A percentile compares a stretch with the other conserved stretches of the same genome.
phyloP scores from a whole-genome alignment of 2,797 vertebrate species.

The Sebastes miniatus region DNA sequence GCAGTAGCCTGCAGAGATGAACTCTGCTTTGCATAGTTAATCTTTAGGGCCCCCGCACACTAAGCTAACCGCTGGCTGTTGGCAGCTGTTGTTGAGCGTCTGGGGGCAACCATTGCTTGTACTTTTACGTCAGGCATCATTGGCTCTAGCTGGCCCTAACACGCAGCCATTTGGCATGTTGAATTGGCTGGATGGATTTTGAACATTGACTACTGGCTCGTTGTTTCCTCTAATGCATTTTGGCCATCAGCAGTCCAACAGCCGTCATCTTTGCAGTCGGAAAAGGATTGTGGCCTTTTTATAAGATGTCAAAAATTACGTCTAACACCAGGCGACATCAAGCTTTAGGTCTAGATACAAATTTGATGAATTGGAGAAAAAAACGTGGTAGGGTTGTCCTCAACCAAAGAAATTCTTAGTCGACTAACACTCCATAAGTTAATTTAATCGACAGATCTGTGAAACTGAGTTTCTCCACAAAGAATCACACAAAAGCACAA shows the following conservation, averaged over 20 bases:
- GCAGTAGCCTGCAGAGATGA: constrained; percentile 16
- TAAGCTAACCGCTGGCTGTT: neutral
- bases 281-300: neutral
- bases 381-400: neutral
- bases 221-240: neutral
- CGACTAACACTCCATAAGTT: too few relatives aligned
- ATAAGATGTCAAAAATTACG: neutral
- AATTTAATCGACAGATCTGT: too few relatives aligned
- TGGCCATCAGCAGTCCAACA: neutral
- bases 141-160: neutral
- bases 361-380: neutral
- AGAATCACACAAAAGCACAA: too few relatives aligned
- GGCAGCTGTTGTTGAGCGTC: neutral
- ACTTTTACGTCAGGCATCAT: constrained; percentile 18
- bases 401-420: too few relatives aligned
- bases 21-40: constrained; percentile 40
- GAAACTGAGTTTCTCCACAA: too few relatives aligned
- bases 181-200: constrained; percentile 4
- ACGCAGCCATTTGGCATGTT: constrained; percentile 4
- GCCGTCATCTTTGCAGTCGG: neutral
- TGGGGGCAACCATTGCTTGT: neutral
- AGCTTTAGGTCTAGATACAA: neutral
- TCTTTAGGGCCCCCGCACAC: constrained; percentile 25
- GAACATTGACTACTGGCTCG: neutral
- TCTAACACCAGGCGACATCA: neutral